Evolutionary conservation across 2,113 vertebrate species (phyloP), one percentile per base, ranked within the genome.

Genomic region (Garra rufa): DNA sequence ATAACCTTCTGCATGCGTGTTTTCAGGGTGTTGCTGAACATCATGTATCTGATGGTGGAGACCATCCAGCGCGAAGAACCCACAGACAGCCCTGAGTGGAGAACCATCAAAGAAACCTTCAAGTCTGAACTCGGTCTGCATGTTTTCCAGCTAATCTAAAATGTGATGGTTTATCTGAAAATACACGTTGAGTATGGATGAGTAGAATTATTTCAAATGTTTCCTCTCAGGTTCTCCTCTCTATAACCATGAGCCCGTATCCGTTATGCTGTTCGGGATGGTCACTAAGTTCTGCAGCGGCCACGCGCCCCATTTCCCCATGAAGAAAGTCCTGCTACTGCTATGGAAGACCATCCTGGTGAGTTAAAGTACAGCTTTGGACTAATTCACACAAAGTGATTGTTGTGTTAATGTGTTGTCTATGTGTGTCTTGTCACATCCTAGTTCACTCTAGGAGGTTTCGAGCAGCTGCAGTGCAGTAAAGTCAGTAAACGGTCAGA

Each of bases 1-100:
- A 4, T 14, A 63, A 44, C 17, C 26, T 21, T 26, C 5, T 24
- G 24, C 13, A 34, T 52, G 9, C 50, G n/a, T 82, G 52, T 75
- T 28, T 77, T 6, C 90, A 97, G 98, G 92, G 97, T 99, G 81
- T 93, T 99, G 89, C 94, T 99, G 73, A 99, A 99, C 92, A 98
- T 99, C 89, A 99, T 99, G 98, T 99, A 98, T 91, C 92, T 99
- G 91, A 98, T 99, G 1, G 96, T 99, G 92, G 98, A 99, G 91
- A 96, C 97, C 0, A 95, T 98, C 80, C 95, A 97, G 52, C 96
- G 97, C 89, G 97, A 99, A 19, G 96, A 95, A 0, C 96, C 97
- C 50, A 93, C 95, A 0, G 98, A 99, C 88, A 95, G 92, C 59
- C 92, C 95, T 0, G 98, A 99, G 84, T 99, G 98, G 98, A 97